Conservation (phyloP, 2,113 vertebrate species). For the Corythornis vintsioides region DNA sequence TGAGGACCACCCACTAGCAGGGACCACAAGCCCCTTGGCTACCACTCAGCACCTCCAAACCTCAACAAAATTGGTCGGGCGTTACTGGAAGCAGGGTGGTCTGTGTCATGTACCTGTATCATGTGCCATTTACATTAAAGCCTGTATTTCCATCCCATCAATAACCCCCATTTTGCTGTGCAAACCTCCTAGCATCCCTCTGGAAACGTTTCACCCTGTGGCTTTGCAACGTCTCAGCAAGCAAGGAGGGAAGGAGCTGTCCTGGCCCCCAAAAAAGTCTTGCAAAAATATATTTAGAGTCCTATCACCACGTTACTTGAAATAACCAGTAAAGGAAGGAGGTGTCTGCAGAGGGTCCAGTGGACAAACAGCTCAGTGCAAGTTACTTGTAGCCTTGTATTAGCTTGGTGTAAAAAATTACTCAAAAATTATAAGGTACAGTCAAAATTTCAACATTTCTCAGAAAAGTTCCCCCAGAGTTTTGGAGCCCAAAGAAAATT, state of each 20-base stretch:
- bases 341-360: not conserved
- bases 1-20: not conserved
- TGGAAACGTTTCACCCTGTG: not conserved
- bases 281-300: not conserved
- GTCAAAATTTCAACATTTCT: not conserved
- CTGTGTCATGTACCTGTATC: not conserved
- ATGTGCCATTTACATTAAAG: not conserved
- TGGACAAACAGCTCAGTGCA: rapidly evolving
- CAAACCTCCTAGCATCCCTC: not conserved
- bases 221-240: rapidly evolving
- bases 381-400: not conserved
- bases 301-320: not conserved
- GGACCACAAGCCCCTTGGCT: not conserved
- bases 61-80: not conserved
- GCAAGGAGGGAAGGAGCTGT: not conserved
- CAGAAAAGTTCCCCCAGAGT: not conserved
- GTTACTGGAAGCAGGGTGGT: not conserved
- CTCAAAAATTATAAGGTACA: not conserved
- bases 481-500: not conserved
- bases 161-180: not conserved
- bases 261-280: not conserved
- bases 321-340: not conserved
- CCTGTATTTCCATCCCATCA: not conserved
- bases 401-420: not conserved
- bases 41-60: not conserved